Evolutionary conservation across 2,113 vertebrate genomes (phyloP).

Genomic region (Climacteris rufus): DNA sequence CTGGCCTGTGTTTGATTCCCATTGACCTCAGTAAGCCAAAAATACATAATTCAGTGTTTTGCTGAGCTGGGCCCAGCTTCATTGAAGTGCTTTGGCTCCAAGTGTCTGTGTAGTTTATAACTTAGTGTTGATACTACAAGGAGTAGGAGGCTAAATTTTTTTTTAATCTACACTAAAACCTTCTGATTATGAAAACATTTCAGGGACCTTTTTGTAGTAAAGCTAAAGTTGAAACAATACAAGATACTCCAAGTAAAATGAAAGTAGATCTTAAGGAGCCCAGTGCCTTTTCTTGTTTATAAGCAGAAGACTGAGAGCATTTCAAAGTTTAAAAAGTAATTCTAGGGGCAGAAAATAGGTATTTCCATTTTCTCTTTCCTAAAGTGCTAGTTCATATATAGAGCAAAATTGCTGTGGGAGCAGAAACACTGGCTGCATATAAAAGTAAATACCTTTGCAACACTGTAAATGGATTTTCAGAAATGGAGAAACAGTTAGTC

Average conservation of each 20-base stretch:
- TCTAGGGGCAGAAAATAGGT: neutral
- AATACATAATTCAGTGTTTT: neutral
- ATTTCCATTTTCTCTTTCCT: neutral
- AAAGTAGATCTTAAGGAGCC: neutral
- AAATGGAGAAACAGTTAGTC: neutral
- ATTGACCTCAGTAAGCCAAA: neutral
- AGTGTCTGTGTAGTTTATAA: neutral
- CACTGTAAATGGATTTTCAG: neutral
- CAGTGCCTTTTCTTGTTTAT: neutral
- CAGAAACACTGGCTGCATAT: neutral
- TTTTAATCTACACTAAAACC: neutral
- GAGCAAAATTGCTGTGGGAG: slow-evolving; percentile 4
- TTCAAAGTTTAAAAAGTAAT: neutral
- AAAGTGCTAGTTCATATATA: neutral
- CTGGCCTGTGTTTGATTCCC: neutral
- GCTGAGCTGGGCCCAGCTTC: neutral
- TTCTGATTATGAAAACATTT: neutral
- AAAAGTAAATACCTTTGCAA: neutral
- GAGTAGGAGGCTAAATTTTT: neutral
- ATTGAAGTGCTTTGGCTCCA: neutral
- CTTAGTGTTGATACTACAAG: neutral
- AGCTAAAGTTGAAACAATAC: neutral
- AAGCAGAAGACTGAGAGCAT: neutral
- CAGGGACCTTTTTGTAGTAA: neutral
- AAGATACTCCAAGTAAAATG: neutral